phyloP scores from a whole-genome alignment of 2,113 vertebrate species.

The Rhineura floridana region DNA sequence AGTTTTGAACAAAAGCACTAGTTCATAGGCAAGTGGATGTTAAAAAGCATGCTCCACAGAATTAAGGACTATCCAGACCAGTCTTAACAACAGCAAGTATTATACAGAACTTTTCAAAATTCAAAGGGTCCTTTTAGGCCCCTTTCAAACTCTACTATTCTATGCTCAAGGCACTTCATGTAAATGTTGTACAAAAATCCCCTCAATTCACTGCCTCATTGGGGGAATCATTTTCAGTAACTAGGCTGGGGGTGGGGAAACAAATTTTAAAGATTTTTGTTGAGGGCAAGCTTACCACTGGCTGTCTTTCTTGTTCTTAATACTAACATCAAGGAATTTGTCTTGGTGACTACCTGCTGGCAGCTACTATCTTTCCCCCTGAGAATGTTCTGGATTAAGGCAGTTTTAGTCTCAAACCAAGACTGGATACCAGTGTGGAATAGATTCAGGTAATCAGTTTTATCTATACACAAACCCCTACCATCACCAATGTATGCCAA shows the following conservation, averaged over 20 bases:
- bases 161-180: no score
- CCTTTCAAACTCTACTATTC: no score
- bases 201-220: no score
- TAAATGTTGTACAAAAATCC: no score
- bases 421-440: neutral
- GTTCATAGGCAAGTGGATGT: neutral
- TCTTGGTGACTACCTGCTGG: no score
- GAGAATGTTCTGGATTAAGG: neutral
- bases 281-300: neutral
- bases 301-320: neutral
- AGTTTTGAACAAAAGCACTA: neutral
- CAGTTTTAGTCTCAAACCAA: neutral
- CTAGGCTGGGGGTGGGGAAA: neutral
- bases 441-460: neutral
- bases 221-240: neutral
- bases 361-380: neutral
- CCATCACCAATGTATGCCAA: no score
- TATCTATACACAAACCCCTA: neutral
- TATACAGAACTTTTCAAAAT: no score
- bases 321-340: neutral
- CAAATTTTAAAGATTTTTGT: neutral
- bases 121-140: no score
- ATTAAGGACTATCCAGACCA: neutral
- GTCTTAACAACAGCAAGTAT: no score
- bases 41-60: neutral